phyloP scores from a whole-genome alignment of 2,888 invertebrate genomes.

The Plagodis dolabraria region DNA sequence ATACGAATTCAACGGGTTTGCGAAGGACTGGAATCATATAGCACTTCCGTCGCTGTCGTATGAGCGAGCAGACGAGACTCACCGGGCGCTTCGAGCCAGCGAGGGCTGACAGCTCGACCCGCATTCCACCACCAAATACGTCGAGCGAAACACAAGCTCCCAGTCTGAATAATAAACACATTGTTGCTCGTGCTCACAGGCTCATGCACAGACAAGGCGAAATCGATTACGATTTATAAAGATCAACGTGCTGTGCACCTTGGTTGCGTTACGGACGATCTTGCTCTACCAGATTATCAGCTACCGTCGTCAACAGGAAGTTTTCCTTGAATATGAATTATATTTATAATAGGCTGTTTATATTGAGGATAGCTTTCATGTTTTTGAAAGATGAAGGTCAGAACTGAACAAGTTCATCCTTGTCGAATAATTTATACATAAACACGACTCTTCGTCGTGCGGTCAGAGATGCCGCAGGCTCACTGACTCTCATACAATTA shows the following conservation, averaged over 20 bases:
- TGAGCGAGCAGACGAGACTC: slow-evolving; percentile 24
- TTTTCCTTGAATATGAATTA: not conserved
- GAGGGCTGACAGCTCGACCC: slow-evolving; percentile 42
- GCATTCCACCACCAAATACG: slow-evolving; percentile 78
- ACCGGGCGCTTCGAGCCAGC: slow-evolving; percentile 22
- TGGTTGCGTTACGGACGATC: not conserved
- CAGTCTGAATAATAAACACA: slow-evolving; percentile 69
- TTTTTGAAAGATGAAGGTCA: too few relatives aligned
- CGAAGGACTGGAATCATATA: slow-evolving; percentile 43
- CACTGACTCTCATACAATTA: too few relatives aligned
- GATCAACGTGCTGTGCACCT: not conserved
- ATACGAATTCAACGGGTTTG: slow-evolving; percentile 63
- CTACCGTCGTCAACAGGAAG: too few relatives aligned
- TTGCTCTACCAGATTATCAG: not conserved
- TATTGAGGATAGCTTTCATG: too few relatives aligned
- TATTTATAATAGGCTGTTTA: too few relatives aligned
- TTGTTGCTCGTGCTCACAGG: slow-evolving; percentile 49
- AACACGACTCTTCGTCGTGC: too few relatives aligned
- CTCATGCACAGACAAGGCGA: slow-evolving; percentile 40
- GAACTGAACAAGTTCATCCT: too few relatives aligned
- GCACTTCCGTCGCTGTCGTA: slow-evolving; percentile 58
- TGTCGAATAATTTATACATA: too few relatives aligned
- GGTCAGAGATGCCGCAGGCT: too few relatives aligned
- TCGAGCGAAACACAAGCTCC: slow-evolving; percentile 59
- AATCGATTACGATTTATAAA: slow-evolving; percentile 43